Base-by-base conservation (phyloP, 2,888 invertebrate species). In the Himalopsyche tibetana region DNA sequence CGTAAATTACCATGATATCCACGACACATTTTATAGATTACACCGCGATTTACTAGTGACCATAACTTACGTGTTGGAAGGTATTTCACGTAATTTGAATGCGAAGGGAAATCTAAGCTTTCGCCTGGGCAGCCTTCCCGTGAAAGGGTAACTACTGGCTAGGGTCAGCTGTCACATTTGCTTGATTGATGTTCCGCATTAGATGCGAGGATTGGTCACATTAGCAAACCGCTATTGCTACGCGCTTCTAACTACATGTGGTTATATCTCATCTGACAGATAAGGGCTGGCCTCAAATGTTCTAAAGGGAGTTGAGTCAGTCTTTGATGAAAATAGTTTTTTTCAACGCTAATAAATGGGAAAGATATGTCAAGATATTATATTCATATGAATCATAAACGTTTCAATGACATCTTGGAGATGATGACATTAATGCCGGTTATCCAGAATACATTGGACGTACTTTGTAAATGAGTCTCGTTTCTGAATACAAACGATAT, bases 181-280 rank as follows among this genome's bases (percentile, higher is more conserved):
- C 74, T 82, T 88, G 88, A 88, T 88, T 86, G 88, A 88, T 88
- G 87, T 83, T 17, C 74, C 80, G 86, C 87, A 88, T 88, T 88
- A 88, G 86, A 86, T 85, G 84, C 84, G 87, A 84, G 87, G 84
- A 85, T 87, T 84, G 88, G 88, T 85, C 88, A 82, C 88, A 88
- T 88, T 88, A 88, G 87, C 88, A 80, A 83, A 84, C 82, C 12
- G 81, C 80, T 82, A 55, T 45, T 36, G 38, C 82, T 63, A 36
- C 56, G 55, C 56, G 19, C 15, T 36, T 36, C 74, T 74, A 74
- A 74, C 74, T 74, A 74, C 74, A 74, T 36, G 74, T 36, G 74
- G 74, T 38, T 74, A 74, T 74, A 74, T 74, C 38, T 74, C 74
- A 74, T 74, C 19, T 36, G 74, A 38, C 74, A 74, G 74, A 74